Percentiles rank a stretch among this genome's conserved stretches.
Conservation (phyloP, 2,888 invertebrate species). For the Xylocampa areola region DNA sequence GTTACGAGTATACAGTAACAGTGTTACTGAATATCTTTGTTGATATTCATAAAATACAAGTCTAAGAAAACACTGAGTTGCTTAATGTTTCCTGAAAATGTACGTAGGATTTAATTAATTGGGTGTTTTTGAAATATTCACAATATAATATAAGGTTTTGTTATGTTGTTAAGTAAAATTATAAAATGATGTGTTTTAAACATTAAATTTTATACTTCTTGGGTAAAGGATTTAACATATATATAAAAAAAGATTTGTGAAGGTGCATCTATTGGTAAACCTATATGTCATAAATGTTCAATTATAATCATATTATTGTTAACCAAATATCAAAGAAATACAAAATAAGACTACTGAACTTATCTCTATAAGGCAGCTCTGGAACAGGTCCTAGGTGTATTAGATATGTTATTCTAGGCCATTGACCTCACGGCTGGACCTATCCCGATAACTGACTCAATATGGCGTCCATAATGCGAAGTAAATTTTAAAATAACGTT, state of each 20-base stretch:
- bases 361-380: not conserved
- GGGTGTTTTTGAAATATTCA: too few relatives aligned
- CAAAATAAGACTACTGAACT: slow-evolving; percentile 11
- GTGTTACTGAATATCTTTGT: not conserved
- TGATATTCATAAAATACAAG: not conserved
- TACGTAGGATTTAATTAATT: not conserved
- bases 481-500: slow-evolving; percentile 7
- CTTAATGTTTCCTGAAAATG: not conserved
- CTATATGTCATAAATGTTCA: too few relatives aligned
- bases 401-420: slow-evolving; percentile 21
- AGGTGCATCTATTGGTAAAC: too few relatives aligned
- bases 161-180: too few relatives aligned
- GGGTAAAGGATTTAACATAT: too few relatives aligned
- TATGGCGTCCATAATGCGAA: slow-evolving; percentile 21
- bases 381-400: slow-evolving; percentile 31
- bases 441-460: slow-evolving; percentile 23
- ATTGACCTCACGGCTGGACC: slow-evolving; percentile 44
- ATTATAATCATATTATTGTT: too few relatives aligned
- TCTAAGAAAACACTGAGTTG: not conserved
- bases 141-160: too few relatives aligned
- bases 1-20: not conserved
- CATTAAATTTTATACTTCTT: too few relatives aligned
- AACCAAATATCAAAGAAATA: too few relatives aligned
- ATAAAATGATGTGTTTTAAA: too few relatives aligned
- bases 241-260: too few relatives aligned